Conservation (phyloP, 2,888 invertebrate species). For the Patella depressa region DNA sequence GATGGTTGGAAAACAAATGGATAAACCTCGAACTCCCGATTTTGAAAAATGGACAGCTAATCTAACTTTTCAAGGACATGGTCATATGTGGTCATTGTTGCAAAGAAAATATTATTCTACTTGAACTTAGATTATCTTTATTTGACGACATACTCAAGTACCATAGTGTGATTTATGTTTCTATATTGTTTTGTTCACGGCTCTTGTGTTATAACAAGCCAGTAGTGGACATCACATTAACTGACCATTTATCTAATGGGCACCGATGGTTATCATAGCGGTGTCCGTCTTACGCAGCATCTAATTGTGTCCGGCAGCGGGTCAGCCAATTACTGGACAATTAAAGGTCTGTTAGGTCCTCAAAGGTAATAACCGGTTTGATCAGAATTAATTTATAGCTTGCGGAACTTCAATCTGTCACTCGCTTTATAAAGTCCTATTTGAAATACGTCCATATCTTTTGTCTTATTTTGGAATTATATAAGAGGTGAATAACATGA, state of each 20-base stretch:
- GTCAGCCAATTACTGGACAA: neutral
- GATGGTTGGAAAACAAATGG: too few species aligned
- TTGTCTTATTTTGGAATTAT: too few species aligned
- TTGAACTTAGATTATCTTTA: neutral
- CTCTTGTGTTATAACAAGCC: neutral
- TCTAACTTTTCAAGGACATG: too few species aligned
- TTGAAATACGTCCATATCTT: too few species aligned
- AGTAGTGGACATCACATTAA: conserved; percentile 6
- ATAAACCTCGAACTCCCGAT: too few species aligned
- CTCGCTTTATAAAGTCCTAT: neutral
- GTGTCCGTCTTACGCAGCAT: neutral
- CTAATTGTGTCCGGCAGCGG: conserved; percentile 10
- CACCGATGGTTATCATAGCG: too few species aligned
- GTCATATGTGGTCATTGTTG: too few species aligned
- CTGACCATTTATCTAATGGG: conserved; percentile 9
- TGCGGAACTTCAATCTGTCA: neutral
- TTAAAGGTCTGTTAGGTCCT: conserved; percentile 8
- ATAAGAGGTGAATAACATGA: too few species aligned
- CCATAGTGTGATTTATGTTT: neutral
- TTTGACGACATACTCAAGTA: neutral
- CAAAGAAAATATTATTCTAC: too few species aligned
- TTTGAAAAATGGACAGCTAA: too few species aligned
- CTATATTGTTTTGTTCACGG: neutral
- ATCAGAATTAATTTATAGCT: conserved; percentile 4
- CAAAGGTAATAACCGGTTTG: neutral